phyloP scores from a whole-genome alignment of 2,888 invertebrate species.

The Xestoiulus laeticollis region DNA sequence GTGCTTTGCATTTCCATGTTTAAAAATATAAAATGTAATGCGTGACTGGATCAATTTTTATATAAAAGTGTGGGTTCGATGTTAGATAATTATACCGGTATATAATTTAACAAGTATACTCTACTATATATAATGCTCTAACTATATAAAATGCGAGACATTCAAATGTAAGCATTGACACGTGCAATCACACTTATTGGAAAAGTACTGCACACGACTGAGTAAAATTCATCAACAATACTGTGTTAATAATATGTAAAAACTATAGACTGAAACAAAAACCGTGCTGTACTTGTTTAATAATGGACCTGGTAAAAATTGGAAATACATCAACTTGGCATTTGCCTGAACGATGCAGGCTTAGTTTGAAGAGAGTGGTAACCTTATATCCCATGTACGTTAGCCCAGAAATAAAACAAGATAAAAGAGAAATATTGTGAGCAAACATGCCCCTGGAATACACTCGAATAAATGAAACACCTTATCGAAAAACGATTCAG shows the following conservation, averaged over 20 bases:
- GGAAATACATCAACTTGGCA: background rate
- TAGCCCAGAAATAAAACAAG: background rate
- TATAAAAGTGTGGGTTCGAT: too few species aligned
- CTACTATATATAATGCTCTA: too few species aligned
- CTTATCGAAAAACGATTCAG: slow-evolving; percentile 12
- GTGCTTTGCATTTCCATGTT: too few species aligned
- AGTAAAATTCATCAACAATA: background rate
- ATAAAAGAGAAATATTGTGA: background rate
- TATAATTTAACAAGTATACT: too few species aligned
- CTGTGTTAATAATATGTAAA: too few species aligned
- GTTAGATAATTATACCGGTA: too few species aligned
- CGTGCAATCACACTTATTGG: too few species aligned
- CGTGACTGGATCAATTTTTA: too few species aligned
- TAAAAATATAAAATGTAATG: too few species aligned
- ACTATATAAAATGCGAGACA: too few species aligned
- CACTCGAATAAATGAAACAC: slow-evolving; percentile 25
- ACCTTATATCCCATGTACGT: background rate
- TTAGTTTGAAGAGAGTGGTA: background rate
- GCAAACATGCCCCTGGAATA: background rate
- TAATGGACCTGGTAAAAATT: background rate
- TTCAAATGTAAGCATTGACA: too few species aligned
- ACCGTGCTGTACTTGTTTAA: background rate
- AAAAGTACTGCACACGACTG: background rate
- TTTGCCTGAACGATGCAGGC: background rate
- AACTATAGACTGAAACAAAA: background rate